These are phyloP conservation scores for Hexactinellida sp. DNA, from an alignment of 37 sponge, comb jelly and placozoan species.

Conservation along the genomic window DNA sequence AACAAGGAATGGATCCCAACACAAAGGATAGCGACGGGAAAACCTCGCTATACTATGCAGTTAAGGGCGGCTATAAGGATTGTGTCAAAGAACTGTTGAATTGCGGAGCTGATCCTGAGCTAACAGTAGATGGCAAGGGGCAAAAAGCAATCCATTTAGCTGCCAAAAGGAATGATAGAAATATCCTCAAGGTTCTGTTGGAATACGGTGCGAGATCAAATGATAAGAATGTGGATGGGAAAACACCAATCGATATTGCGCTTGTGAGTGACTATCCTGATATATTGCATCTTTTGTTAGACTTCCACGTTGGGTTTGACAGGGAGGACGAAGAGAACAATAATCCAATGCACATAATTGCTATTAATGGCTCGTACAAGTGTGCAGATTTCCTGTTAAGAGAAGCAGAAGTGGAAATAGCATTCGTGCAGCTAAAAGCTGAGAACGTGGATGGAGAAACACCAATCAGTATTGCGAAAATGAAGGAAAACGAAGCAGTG, in stretches of 20 bases:
- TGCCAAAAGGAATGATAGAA: background rate
- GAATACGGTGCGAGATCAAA: background rate
- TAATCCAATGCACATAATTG: constrained; percentile 5
- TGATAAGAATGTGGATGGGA: background rate
- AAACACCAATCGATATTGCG: constrained; percentile 2
- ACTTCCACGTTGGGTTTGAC: background rate
- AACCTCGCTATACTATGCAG: background rate
- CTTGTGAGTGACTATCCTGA: background rate
- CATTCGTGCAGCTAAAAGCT: background rate
- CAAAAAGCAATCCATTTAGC: constrained; percentile 10
- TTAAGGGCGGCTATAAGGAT: background rate
- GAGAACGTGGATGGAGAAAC: background rate
- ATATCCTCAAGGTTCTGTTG: background rate
- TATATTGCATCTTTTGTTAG: background rate
- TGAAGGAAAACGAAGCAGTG: background rate
- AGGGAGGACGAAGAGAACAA: background rate
- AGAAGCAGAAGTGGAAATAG: background rate
- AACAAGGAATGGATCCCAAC: background rate
- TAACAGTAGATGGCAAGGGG: background rate
- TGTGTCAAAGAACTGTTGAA: background rate
- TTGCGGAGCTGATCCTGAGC: background rate
- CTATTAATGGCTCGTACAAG: background rate
- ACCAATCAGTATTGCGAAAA: background rate
- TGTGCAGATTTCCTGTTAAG: background rate
- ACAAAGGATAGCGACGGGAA: background rate